Evolutionary conservation across 2,113 vertebrate species (phyloP).

Genomic region (Dendrocopos noguchii): DNA sequence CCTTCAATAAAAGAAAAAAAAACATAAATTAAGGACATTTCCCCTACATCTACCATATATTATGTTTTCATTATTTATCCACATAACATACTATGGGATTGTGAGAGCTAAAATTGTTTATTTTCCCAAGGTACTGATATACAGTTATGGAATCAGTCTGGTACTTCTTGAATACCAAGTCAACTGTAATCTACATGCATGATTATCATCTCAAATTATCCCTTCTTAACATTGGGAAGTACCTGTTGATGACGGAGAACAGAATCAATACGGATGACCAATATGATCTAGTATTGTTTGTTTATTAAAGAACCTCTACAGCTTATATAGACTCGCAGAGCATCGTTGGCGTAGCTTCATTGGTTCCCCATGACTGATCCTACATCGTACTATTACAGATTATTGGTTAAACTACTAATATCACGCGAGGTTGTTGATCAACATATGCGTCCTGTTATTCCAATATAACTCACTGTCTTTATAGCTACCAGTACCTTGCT

Average conservation of each 20-base stretch:
- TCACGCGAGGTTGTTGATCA: too few relatives aligned
- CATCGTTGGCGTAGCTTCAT: too few relatives aligned
- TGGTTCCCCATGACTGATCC: too few relatives aligned
- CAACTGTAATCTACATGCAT: not conserved
- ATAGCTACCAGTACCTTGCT: too few relatives aligned
- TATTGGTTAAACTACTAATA: too few relatives aligned
- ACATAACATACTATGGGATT: fast-evolving
- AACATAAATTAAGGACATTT: not conserved
- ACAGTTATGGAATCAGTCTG: not conserved
- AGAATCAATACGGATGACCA: too few relatives aligned
- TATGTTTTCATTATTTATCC: not conserved
- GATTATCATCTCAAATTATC: not conserved
- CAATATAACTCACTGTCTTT: too few relatives aligned
- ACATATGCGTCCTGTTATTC: too few relatives aligned
- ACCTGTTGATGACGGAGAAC: not conserved
- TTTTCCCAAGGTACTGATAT: not conserved
- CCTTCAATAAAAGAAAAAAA: slow-evolving; percentile 70
- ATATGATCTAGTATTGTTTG: too few relatives aligned
- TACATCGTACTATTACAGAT: too few relatives aligned
- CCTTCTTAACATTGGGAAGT: fast-evolving
- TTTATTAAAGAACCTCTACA: too few relatives aligned
- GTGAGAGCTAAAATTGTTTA: not conserved
- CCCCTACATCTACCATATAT: not conserved
- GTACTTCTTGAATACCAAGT: not conserved
- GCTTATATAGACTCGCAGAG: too few relatives aligned